A percentile compares a stretch with the other conserved stretches of the same genome.
phyloP scores from a whole-genome alignment of 2,113 vertebrate species.

The Nyctibius bracteatus region DNA sequence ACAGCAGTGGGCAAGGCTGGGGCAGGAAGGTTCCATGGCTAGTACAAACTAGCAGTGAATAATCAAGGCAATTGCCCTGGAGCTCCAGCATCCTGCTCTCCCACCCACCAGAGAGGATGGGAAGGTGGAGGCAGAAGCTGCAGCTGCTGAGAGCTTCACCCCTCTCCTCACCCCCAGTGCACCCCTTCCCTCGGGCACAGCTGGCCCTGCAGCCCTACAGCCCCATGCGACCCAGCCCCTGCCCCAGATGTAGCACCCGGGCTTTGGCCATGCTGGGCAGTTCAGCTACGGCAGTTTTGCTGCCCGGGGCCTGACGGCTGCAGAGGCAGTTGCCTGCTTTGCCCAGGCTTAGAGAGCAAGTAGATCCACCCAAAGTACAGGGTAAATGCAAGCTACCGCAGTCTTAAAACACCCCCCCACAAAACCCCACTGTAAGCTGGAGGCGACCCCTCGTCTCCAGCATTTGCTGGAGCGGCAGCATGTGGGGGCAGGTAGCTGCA shows the following conservation, averaged over 20 bases:
- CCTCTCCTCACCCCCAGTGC: neutral
- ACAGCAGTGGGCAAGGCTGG: neutral
- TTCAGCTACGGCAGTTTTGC: neutral
- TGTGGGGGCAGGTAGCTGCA: neutral
- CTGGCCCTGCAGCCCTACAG: accelerated
- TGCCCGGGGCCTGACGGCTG: neutral
- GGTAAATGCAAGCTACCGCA: neutral
- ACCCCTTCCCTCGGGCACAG: neutral
- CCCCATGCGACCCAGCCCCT: neutral
- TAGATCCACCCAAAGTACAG: neutral
- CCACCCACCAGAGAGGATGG: neutral
- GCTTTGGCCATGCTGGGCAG: neutral
- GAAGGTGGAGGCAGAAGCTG: neutral
- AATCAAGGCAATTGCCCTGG: neutral
- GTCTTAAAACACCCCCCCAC: neutral
- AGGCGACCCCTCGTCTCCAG: neutral
- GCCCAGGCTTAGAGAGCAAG: neutral
- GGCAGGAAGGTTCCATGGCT: neutral
- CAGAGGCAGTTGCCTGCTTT: neutral
- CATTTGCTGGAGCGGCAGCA: neutral
- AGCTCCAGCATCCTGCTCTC: neutral
- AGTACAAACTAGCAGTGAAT: neutral
- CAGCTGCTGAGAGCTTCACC: neutral
- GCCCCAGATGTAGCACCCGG: neutral
- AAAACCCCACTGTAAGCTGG: neutral